Evolutionary conservation across 1,140 invertebrate genomes (phyloP), one percentile per base, ranked within the genome.

Genomic region (Rhyacophila brunnea): DNA sequence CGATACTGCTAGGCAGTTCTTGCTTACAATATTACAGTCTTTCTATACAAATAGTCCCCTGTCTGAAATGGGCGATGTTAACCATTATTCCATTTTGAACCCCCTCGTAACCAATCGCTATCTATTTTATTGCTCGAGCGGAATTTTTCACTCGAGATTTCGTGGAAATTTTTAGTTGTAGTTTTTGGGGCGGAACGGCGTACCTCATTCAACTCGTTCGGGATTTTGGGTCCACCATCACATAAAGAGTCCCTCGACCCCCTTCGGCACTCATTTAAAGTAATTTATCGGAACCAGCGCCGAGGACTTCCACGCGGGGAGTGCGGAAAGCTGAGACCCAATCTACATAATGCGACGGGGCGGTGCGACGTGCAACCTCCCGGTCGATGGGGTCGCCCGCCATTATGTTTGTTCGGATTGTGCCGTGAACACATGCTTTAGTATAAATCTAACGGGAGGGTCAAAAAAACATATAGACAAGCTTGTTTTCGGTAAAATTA

Each of bases 181-280:
- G 23, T 52, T 52, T 17, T 28, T 23, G 10, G 38, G 23, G 38
- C 42, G 13, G 23, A 42, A 35, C 23, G 18, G n/a, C 23, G 11
- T n/a, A n/a, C n/a, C n/a, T n/a, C 23, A 28, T 28, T 28, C 23
- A 28, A 28, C 23, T 28, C 23, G 23, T 28, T 28, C 23, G 23
- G 23, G 23, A 5, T 28, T 28, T 28, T 28, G 23, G 23, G 23
- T 28, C 9, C 23, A 9, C 23, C 9, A 28, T 28, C 23, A 28
- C 23, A 28, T 28, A 28, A 28, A 28, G 23, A 28, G 23, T 3
- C 23, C 23, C 23, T 28, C 23, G 23, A 28, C 23, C 45, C 44
- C 44, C 49, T 54, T 60, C 23, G 43, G 18, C 58, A 54, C 58
- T 60, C 58, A 54, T 60, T 60, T 60, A 60, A 60, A 60, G 58